These are phyloP conservation scores for Galendromus occidentalis DNA, from an alignment of 1,140 invertebrate species.

Conservation along the genomic window DNA sequence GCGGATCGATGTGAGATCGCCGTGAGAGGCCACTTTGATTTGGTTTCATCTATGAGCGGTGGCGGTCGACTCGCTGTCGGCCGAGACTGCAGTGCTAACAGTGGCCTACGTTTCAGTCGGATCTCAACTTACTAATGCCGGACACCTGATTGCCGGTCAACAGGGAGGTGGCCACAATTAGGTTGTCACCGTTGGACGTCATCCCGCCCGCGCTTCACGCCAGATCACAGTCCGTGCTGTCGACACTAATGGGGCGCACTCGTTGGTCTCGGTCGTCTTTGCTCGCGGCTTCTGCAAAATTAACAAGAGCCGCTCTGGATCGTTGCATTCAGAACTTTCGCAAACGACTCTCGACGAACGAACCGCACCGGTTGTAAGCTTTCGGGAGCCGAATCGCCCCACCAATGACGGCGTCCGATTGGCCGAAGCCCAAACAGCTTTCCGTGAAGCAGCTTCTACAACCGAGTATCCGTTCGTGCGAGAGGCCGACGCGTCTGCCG, in stretches of 20 bases:
- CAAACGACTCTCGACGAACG: neutral
- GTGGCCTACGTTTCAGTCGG: no score
- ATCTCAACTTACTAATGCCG: neutral
- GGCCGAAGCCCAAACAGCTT: no score
- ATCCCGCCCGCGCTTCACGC: neutral
- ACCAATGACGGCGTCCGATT: no score
- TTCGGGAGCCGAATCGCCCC: no score
- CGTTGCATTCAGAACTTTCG: neutral
- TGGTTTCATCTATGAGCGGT: no score
- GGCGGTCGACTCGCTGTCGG: no score
- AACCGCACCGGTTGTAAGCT: no score
- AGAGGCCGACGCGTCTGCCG: neutral
- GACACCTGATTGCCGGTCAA: neutral
- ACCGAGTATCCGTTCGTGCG: neutral
- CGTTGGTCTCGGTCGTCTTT: neutral
- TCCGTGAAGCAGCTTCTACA: no score
- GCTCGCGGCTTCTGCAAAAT: neutral
- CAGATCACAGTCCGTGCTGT: neutral
- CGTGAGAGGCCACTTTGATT: no score
- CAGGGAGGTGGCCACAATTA: constrained; percentile 4
- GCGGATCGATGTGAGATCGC: no score
- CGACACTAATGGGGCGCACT: neutral
- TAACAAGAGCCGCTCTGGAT: neutral
- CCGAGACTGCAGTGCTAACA: no score
- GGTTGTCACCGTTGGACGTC: constrained; percentile 5